Evolutionary conservation across 2,797 vertebrate species (phyloP).

Genomic region (Ctenosaura bakeri): DNA sequence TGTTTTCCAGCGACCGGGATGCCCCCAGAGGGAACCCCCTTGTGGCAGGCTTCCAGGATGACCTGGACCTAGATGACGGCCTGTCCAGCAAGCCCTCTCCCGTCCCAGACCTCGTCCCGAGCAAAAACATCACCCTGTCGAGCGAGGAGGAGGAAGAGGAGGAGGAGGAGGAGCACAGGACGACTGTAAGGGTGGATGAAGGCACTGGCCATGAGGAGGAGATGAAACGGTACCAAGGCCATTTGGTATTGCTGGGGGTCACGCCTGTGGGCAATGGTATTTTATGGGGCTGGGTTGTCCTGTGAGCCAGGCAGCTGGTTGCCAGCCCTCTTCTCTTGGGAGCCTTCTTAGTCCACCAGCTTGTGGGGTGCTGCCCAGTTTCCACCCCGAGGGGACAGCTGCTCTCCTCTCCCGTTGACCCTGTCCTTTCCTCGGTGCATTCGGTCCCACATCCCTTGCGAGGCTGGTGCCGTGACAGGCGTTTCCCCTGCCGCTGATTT

Average conservation of each 20-base stretch:
- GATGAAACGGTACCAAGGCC: constrained; percentile 79
- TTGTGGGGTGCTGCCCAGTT: too few relatives aligned
- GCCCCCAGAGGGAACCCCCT: constrained; percentile 87
- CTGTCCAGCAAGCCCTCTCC: constrained; percentile 67
- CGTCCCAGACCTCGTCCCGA: constrained; percentile 72
- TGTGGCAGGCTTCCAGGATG: constrained; percentile 94
- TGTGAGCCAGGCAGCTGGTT: too few relatives aligned
- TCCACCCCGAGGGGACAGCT: too few relatives aligned
- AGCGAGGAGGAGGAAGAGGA: constrained; percentile 88
- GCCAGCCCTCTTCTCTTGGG: not conserved
- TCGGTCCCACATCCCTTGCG: too few relatives aligned
- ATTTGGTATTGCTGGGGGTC: not conserved
- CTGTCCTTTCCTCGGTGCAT: too few relatives aligned
- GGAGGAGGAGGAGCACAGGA: constrained; percentile 35
- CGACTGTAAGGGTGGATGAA: constrained; percentile 65
- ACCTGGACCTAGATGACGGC: constrained; percentile 90
- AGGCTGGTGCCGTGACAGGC: too few relatives aligned
- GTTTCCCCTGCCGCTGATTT: too few relatives aligned
- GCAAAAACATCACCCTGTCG: constrained; percentile 84
- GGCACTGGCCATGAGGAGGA: constrained; percentile 78
- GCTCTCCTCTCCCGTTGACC: too few relatives aligned
- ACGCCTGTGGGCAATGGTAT: too few relatives aligned
- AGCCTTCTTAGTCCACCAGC: not conserved
- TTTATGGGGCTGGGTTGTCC: too few relatives aligned
- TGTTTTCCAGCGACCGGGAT: constrained; percentile 87